Evolutionary conservation across 2,888 invertebrate species (phyloP).

Genomic region (Nephrotoma guestfalica): DNA sequence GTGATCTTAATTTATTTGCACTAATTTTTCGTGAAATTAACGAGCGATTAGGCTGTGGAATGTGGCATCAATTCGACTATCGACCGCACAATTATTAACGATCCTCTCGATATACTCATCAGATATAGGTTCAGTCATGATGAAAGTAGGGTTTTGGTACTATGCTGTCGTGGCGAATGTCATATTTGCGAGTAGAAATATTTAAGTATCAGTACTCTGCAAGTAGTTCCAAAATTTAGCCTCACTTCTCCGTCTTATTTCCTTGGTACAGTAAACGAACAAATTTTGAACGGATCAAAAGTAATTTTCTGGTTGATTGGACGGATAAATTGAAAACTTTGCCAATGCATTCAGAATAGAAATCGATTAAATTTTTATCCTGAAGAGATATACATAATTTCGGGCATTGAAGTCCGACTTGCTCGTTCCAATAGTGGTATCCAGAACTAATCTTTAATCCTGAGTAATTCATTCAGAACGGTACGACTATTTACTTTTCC

Average conservation of each 20-base stretch:
- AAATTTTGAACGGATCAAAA: conserved; percentile 38
- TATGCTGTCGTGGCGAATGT: conserved; percentile 64
- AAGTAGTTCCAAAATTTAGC: conserved; percentile 34
- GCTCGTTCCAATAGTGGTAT: conserved; percentile 86
- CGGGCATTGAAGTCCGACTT: conserved; percentile 93
- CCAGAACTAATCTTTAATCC: conserved; percentile 43
- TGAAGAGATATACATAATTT: conserved; percentile 91
- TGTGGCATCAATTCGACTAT: conserved; percentile 82
- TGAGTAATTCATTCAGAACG: conserved; percentile 60
- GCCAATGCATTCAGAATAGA: conserved; percentile 27
- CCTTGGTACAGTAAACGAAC: conserved; percentile 49
- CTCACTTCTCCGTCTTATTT: conserved; percentile 33
- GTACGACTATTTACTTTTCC: conserved; percentile 62
- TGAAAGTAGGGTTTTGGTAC: conserved; percentile 51
- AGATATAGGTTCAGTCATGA: conserved; percentile 72
- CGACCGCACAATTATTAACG: conserved; percentile 53
- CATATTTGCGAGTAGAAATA: conserved; percentile 81
- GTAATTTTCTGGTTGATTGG: conserved; percentile 34
- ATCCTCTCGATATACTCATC: conserved; percentile 69
- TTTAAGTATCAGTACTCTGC: conserved; percentile 53
- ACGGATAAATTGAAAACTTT: conserved; percentile 42
- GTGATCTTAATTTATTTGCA: conserved; percentile 42
- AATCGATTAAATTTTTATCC: conserved; percentile 38
- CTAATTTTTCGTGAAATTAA: conserved; percentile 53
- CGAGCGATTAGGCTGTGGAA: conserved; percentile 80